Percentiles rank a stretch among this genome's conserved stretches.
These are phyloP conservation scores for Eupithecia abbreviata DNA, from an alignment of 2,888 invertebrate species.

Conservation along the genomic window DNA sequence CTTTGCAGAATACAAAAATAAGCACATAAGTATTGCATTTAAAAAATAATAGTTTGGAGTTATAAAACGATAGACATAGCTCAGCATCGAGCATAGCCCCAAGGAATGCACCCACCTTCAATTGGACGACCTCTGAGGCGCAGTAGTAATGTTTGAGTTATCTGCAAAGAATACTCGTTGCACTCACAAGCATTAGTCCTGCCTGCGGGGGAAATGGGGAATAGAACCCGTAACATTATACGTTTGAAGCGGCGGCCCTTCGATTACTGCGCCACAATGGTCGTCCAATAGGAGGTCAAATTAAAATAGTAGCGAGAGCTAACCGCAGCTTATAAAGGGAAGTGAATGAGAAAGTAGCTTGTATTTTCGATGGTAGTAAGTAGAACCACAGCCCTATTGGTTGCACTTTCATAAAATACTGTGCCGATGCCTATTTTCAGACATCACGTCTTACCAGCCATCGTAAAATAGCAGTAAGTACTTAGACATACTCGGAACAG, in stretches of 20 bases:
- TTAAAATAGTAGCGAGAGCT: conserved; percentile 25
- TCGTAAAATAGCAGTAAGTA: conserved; percentile 9
- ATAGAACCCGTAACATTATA: not conserved
- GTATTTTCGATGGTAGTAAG: conserved; percentile 61
- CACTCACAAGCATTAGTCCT: not conserved
- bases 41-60: not conserved
- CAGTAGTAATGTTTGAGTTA: no score
- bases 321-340: conserved; percentile 52
- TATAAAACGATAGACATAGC: not conserved
- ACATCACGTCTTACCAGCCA: conserved; percentile 27
- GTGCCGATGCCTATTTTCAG: conserved; percentile 47
- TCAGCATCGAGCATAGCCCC: not conserved
- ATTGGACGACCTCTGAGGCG: no score
- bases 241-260: not conserved
- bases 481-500: not conserved
- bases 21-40: not conserved
- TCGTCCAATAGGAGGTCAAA: conserved; percentile 40
- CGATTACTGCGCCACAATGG: not conserved
- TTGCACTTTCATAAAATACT: conserved; percentile 58
- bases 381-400: conserved; percentile 48
- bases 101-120: no score
- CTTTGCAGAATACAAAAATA: not conserved
- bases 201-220: not conserved
- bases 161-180: not conserved
- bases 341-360: conserved; percentile 69